Percentiles rank a stretch among this genome's conserved stretches.
Evolutionary conservation across 2,888 invertebrate species (phyloP).

Genomic region (Rhaphigaster nebulosa): DNA sequence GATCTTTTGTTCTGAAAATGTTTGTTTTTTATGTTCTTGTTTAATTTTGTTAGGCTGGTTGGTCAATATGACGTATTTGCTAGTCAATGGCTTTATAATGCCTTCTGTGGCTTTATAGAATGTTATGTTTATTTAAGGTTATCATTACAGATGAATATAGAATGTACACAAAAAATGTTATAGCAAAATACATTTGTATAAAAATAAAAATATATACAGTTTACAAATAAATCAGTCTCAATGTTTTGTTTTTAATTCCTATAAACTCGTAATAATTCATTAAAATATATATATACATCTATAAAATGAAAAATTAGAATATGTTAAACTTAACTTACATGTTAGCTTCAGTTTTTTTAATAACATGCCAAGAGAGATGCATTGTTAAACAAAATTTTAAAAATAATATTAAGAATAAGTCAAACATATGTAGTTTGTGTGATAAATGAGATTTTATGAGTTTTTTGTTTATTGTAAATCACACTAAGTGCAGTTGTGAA

Average conservation of each 20-base stretch:
- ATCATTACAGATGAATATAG: slow-evolving; percentile 15
- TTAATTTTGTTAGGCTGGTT: slow-evolving; percentile 29
- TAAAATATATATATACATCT: neutral
- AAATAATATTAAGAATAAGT: slow-evolving; percentile 33
- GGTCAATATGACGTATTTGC: slow-evolving; percentile 26
- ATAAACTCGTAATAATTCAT: slow-evolving; percentile 22
- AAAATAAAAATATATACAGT: slow-evolving; percentile 18
- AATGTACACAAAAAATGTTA: slow-evolving; percentile 17
- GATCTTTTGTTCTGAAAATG: neutral
- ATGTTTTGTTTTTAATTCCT: slow-evolving; percentile 29
- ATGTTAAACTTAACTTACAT: neutral
- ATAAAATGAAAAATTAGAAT: neutral
- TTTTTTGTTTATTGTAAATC: slow-evolving; percentile 22
- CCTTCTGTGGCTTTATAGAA: slow-evolving; percentile 48
- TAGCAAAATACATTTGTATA: slow-evolving; percentile 31
- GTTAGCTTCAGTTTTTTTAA: neutral
- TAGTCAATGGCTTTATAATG: slow-evolving; percentile 49
- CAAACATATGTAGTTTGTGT: slow-evolving; percentile 42
- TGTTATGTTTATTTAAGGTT: slow-evolving; percentile 23
- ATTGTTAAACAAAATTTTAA: slow-evolving; percentile 21
- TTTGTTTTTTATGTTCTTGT: slow-evolving; percentile 18
- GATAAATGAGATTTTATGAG: slow-evolving; percentile 38
- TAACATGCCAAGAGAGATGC: neutral
- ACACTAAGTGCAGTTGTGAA: slow-evolving; percentile 11
- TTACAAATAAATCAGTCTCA: slow-evolving; percentile 28